Conservation (phyloP, 2,113 vertebrate species). For the Thryonomys swinderianus region DNA sequence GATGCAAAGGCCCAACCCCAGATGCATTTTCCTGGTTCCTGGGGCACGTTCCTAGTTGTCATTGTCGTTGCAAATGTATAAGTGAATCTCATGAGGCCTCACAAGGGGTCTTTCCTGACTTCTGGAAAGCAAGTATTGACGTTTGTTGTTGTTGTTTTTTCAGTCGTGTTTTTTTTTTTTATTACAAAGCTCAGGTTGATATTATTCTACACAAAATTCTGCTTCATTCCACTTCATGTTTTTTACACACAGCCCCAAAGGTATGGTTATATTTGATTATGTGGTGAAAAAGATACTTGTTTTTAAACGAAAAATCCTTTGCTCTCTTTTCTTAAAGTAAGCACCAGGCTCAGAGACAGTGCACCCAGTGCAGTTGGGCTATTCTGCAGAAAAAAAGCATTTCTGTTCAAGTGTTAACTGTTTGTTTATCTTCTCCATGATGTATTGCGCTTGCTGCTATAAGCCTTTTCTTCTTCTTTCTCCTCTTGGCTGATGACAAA, state of each 20-base stretch:
- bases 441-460: conserved; percentile 22
- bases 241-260: conserved; percentile 76
- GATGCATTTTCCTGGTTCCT: conserved; percentile 93
- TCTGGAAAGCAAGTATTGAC: conserved; percentile 75
- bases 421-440: conserved; percentile 71
- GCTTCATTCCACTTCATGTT: conserved; percentile 62
- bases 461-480: conserved; percentile 50
- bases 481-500: conserved; percentile 70
- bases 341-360: conserved; percentile 74
- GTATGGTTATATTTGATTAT: conserved; percentile 71
- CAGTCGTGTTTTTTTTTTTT: conserved; percentile 62
- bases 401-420: conserved; percentile 82
- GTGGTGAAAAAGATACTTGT: conserved; percentile 71
- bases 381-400: conserved; percentile 79
- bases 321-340: conserved; percentile 79
- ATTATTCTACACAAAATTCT: conserved; percentile 63
- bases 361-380: conserved; percentile 66
- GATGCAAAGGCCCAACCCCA: conserved; percentile 91
- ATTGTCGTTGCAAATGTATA: conserved; percentile 83
- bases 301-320: conserved; percentile 73
- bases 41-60: conserved; percentile 90
- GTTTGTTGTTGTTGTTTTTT: not conserved
- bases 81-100: conserved; percentile 75
- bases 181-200: conserved; percentile 62
- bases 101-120: conserved; percentile 70